Conservation (phyloP, 2,888 invertebrate species). For the Apantesis nais region DNA sequence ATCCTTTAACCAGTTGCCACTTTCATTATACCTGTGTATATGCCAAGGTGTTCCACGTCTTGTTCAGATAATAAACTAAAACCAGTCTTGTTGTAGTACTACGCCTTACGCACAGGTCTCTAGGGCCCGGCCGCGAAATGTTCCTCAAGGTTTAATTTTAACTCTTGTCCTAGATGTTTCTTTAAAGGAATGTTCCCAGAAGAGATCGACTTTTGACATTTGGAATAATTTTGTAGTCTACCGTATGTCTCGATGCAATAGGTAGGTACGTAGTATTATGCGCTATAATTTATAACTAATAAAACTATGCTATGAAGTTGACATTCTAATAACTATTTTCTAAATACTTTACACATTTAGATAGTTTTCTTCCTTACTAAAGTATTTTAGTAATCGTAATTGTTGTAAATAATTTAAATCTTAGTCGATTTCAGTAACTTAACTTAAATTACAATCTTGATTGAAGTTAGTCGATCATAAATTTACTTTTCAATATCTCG, state of each 20-base stretch:
- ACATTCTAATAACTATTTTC: neutral
- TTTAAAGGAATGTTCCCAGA: conserved; percentile 16
- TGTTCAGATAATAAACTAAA: conserved; percentile 37
- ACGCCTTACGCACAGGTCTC: conserved; percentile 39
- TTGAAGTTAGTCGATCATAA: conserved; percentile 1
- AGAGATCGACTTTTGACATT: conserved; percentile 28
- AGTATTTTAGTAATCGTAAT: neutral
- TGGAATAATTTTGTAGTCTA: neutral
- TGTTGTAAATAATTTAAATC: neutral
- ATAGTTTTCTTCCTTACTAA: neutral
- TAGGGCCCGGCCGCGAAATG: conserved; percentile 35
- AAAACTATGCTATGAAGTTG: neutral
- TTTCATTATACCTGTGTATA: conserved; percentile 36
- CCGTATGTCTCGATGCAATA: neutral
- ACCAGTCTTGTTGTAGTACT: conserved; percentile 46
- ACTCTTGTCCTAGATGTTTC: conserved; percentile 19
- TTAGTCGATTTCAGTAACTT: neutral
- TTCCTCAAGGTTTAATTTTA: conserved; percentile 19
- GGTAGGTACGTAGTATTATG: neutral
- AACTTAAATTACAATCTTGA: neutral
- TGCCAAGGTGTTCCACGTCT: conserved; percentile 49
- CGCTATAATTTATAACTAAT: too few relatives aligned
- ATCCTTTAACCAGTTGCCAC: conserved; percentile 32
- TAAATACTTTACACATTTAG: too few relatives aligned
- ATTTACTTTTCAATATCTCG: conserved; percentile 14